Evolutionary conservation across 2,888 invertebrate species (phyloP), one percentile per base, ranked within the genome.

Genomic region (Sinohyriopsis cumingii): DNA sequence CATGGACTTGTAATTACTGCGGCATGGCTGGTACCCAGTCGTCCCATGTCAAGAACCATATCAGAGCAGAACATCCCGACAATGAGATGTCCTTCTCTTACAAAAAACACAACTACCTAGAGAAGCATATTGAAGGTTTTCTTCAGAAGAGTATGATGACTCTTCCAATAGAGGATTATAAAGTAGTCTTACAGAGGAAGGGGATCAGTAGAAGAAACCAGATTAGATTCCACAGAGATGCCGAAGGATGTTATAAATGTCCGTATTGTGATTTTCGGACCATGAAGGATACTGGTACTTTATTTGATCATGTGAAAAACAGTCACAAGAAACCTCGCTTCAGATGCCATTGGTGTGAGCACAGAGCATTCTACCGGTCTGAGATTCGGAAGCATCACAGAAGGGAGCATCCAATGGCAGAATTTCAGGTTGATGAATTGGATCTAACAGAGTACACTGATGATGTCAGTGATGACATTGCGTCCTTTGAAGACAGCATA

Each of bases 321-420:
- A 77, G 73, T 57, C 77, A 77, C 59, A 73, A 73, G 73, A 75
- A 77, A 68, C 75, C 77, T 33, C 69, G 77, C 28, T 77, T 77
- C 54, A 77, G 75, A 63, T 77, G 77, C 60, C 77, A 75, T 54
- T 77, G 75, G 75, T 77, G 77, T 55, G 72, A 73, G 22, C 75
- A 65, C 60, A 63, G 66, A 24, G 77, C 77, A 1, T 77, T 77
- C 66, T 77, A 77, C 45, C 69, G 73, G 55, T 75, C 77, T n/a
- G 77, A 77, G 65, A 66, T 77, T 22, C 64, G 77, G 53, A 73
- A 75, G 63, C 77, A 77, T 64, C 77, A 77, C 65, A 64, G 73
- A 28, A 77, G 75, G 62, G 77, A 77, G 70, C 77, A 77, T 61
- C 33, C 20, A 6, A 33, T 62, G 20, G 33, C 67, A 3, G 77